Conservation (phyloP, 1,140 invertebrate species). For the Dendroctonus ponderosae region DNA sequence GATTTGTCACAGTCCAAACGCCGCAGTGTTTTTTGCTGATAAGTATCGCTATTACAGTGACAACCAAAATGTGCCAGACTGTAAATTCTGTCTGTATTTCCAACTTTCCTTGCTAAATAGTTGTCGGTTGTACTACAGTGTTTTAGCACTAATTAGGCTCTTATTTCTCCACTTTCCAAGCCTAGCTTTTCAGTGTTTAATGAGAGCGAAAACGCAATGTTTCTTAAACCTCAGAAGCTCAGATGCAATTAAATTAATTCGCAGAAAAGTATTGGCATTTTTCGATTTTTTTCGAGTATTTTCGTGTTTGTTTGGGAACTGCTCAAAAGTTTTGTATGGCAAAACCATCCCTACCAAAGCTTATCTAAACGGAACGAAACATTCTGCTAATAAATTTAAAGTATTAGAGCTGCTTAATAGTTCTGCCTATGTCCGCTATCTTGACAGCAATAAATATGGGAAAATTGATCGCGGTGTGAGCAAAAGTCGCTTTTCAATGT, state of each 20-base stretch:
- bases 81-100: neutral
- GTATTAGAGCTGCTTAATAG: constrained; percentile 7
- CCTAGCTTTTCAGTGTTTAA: too few species aligned
- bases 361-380: constrained; percentile 31
- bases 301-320: constrained; percentile 11
- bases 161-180: too few species aligned
- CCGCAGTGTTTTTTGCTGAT: constrained; percentile 48
- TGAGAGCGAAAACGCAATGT: too few species aligned
- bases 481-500: too few species aligned
- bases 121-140: too few species aligned
- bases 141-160: too few species aligned
- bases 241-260: too few species aligned
- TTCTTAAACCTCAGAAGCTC: too few species aligned
- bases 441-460: too few species aligned
- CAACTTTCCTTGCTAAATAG: too few species aligned
- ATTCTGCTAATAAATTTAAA: constrained; percentile 34
- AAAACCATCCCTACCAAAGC: constrained; percentile 19
- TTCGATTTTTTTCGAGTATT: neutral
- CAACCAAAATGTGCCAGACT: neutral
- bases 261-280: too few species aligned
- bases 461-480: too few species aligned
- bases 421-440: neutral
- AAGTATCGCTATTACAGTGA: constrained; percentile 39
- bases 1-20: constrained; percentile 51
- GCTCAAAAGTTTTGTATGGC: neutral